Percentiles rank a stretch among this genome's conserved stretches.
Conservation (phyloP, 2,888 invertebrate species). For the Epinotia nisella region DNA sequence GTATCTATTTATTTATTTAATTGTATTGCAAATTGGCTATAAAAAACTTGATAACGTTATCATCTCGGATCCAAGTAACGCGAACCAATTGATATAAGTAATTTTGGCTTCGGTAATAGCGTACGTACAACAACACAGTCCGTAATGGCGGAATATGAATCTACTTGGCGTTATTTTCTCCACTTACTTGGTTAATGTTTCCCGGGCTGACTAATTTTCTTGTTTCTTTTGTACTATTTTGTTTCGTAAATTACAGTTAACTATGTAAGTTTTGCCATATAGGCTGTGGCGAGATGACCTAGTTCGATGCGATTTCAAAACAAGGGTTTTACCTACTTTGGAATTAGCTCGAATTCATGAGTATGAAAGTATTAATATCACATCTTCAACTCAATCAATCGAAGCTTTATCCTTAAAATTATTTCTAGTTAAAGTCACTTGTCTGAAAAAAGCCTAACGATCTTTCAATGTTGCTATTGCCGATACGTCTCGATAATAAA, state of each 20-base stretch:
- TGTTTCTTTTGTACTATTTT: not conserved
- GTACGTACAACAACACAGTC: not conserved
- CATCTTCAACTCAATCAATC: not conserved
- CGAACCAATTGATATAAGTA: constrained; percentile 15
- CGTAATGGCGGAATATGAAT: constrained; percentile 17
- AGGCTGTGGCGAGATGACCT: not conserved
- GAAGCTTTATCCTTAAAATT: not conserved
- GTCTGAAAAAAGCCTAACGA: too few species aligned
- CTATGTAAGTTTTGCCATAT: not conserved
- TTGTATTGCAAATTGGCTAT: too few species aligned
- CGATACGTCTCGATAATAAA: too few species aligned
- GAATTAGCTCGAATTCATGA: not conserved
- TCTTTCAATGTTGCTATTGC: too few species aligned
- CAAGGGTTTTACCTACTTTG: not conserved
- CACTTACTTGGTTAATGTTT: constrained; percentile 5
- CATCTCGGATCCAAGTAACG: not conserved
- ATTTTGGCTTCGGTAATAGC: constrained; percentile 13
- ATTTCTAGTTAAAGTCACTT: too few species aligned
- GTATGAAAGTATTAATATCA: too few species aligned
- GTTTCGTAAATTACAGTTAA: constrained; percentile 1
- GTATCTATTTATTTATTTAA: too few species aligned
- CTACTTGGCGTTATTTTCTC: constrained; percentile 11
- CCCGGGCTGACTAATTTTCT: not conserved
- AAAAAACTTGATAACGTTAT: too few species aligned
- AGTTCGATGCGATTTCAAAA: not conserved